Conservation (phyloP, 2,888 invertebrate genomes). For the Lasioglossum oenotherae region DNA sequence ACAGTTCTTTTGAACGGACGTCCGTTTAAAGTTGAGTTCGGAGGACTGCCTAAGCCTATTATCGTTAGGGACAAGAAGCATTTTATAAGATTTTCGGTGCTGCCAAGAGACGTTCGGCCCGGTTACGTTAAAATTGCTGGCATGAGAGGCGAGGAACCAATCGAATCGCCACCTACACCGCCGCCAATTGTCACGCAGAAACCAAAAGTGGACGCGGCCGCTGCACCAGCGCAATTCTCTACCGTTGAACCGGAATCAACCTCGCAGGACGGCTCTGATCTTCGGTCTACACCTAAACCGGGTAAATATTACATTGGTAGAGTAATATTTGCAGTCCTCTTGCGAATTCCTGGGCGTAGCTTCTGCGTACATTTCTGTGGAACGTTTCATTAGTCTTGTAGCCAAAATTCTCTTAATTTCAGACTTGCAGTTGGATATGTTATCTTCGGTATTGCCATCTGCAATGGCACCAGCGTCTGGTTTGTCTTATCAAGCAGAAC, state of each 20-base stretch:
- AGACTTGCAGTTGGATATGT: constrained; percentile 86
- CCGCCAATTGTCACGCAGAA: constrained; percentile 61
- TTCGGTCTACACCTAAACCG: constrained; percentile 71
- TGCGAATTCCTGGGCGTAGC: neutral
- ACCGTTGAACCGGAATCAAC: constrained; percentile 76
- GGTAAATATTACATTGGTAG: constrained; percentile 66
- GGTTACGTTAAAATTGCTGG: constrained; percentile 89
- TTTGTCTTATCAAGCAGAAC: constrained; percentile 79
- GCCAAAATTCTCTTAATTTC: constrained; percentile 56
- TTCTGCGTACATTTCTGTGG: constrained; percentile 18
- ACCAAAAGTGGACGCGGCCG: constrained; percentile 62
- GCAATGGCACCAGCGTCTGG: constrained; percentile 86
- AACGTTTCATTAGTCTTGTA: constrained; percentile 57
- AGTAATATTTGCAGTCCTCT: neutral
- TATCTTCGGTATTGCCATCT: constrained; percentile 88
- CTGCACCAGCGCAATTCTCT: constrained; percentile 59
- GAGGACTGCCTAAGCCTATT: constrained; percentile 93
- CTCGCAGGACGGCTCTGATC: constrained; percentile 80
- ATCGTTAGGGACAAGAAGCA: constrained; percentile 90
- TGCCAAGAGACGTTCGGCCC: constrained; percentile 90
- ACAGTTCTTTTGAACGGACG: constrained; percentile 92
- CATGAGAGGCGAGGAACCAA: constrained; percentile 88
- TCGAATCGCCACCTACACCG: constrained; percentile 72
- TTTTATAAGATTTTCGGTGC: constrained; percentile 92
- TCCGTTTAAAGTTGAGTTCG: constrained; percentile 92